Evolutionary conservation across 1,140 invertebrate species (phyloP), one percentile per base, ranked within the genome.

Genomic region (Drepana arcuata): DNA sequence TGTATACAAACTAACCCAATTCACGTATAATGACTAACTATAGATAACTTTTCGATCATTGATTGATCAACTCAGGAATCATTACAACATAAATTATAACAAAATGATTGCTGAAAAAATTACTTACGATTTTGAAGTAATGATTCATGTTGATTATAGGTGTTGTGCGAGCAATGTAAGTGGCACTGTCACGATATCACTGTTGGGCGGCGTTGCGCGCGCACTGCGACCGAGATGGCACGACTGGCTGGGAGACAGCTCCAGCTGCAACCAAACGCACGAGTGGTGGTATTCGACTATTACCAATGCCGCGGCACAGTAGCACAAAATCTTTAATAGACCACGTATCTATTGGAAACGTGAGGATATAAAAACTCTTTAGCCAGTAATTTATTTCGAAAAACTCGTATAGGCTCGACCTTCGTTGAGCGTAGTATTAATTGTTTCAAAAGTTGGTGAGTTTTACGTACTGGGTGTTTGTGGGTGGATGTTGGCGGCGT

Each of bases 191-290:
- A 58, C 58, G 44, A 43, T 41, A 47, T 40, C 50, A 62, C 58
- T 48, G 34, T 23, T 2, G 33, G 36, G 28, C 26, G 40, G 11
- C n/a, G 33, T 35, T 23, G 41, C 41, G 47, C 29, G 38, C 44
- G 41, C 38, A 27, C 32, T 55, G 38, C 46, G 57, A 36, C 41
- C 58, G 59, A 31, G 41, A 46, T 48, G 36, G 50, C 48, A 51
- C 58, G 54, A 65, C 66, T 67, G 64, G 50, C 49, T 60, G 61
- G 49, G 41, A 55, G 37, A 58, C 41, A 60, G 41, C 50, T 54
- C 71, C 43, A 32, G 47, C 59, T 74, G 66, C 61, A 74, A 78
- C 52, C 61, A 70, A 58, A 55, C 41, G 48, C 18, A 48, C 63
- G 27, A 32, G 40, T 70, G 68, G 65, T 61, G 62, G 27, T 43